Evolutionary conservation across 2,113 vertebrate genomes (phyloP).

Genomic region (Centropristis striata): DNA sequence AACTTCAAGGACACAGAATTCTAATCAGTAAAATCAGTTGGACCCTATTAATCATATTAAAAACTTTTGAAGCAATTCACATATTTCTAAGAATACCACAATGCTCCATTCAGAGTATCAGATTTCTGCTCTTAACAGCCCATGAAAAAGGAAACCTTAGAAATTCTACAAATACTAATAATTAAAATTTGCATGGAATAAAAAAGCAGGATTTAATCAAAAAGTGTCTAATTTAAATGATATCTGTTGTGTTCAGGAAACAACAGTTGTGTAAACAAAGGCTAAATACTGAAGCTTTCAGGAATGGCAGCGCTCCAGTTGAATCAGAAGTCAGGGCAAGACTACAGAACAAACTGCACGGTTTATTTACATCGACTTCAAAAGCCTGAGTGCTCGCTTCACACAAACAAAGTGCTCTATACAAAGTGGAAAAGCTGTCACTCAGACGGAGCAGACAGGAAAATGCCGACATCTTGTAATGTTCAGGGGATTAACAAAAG

Average conservation of each 20-base stretch:
- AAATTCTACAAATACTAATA: not conserved
- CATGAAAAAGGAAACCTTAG: not conserved
- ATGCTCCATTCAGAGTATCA: not conserved
- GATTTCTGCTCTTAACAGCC: not conserved
- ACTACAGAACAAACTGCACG: not conserved
- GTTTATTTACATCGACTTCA: constrained; percentile 18
- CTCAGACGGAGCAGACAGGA: not conserved
- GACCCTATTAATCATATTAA: not conserved
- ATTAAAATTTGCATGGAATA: not conserved
- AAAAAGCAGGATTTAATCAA: not conserved
- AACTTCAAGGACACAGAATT: not conserved
- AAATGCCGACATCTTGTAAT: constrained; percentile 3
- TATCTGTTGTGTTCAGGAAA: not conserved
- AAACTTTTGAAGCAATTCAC: not conserved
- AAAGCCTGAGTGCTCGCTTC: not conserved
- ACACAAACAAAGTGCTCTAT: not conserved
- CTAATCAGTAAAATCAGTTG: no score
- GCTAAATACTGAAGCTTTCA: constrained; percentile 4
- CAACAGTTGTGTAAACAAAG: not conserved
- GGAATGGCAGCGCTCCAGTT: constrained; percentile 1
- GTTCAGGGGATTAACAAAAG: constrained; percentile 40
- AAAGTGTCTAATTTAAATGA: not conserved
- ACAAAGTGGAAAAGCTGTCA: not conserved
- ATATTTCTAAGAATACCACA: not conserved
- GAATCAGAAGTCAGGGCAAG: constrained; percentile 20